These are phyloP conservation scores for Synergus gifuensis DNA, from an alignment of 2,888 invertebrate species.

Conservation along the genomic window DNA sequence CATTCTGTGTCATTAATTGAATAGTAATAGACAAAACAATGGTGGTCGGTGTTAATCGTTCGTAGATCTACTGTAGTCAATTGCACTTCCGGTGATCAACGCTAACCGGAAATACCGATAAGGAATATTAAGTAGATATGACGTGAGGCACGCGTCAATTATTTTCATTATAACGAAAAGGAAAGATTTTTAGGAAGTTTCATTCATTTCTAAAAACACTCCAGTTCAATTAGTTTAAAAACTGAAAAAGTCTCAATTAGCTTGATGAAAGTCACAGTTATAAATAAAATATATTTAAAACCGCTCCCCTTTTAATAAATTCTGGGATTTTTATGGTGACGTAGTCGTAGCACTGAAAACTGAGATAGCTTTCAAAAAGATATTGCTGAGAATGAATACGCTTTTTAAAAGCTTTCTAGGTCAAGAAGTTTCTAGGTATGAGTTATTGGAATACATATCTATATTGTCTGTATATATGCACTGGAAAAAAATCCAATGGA, in stretches of 20 bases:
- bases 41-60: constrained; percentile 39
- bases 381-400: constrained; percentile 53
- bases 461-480: not conserved
- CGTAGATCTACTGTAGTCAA: constrained; percentile 39
- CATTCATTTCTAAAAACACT: not conserved
- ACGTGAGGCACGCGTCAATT: constrained; percentile 56
- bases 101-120: constrained; percentile 64
- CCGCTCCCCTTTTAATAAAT: not conserved
- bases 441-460: not conserved
- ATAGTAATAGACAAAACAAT: constrained; percentile 43
- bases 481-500: not conserved
- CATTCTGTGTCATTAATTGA: constrained; percentile 9
- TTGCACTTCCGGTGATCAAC: constrained; percentile 62
- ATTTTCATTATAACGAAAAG: constrained; percentile 55
- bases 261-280: not conserved
- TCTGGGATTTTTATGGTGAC: not conserved
- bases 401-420: constrained; percentile 58
- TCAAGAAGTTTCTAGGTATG: constrained; percentile 24
- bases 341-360: too few relatives aligned
- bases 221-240: not conserved
- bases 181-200: constrained; percentile 31
- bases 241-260: not conserved
- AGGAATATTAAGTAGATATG: constrained; percentile 69
- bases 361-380: constrained; percentile 52
- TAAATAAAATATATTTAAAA: not conserved